Conservation (phyloP, 2,113 vertebrate species). For the Phoxinus phoxinus region DNA sequence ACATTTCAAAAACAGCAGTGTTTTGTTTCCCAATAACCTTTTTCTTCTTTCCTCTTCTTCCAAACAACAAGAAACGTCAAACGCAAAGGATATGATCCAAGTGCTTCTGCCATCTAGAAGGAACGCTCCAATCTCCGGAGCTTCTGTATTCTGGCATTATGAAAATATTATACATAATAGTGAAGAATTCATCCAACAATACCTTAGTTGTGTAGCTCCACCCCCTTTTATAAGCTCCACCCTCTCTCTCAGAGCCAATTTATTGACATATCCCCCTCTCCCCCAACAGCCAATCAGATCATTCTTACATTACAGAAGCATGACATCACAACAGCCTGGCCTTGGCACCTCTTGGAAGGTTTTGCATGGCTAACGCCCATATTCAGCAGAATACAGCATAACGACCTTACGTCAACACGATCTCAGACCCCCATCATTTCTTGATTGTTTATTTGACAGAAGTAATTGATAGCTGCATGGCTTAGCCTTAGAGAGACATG, state of each 20-base stretch:
- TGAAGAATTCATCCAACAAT: slow-evolving; percentile 73
- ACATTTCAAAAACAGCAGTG: slow-evolving; percentile 50
- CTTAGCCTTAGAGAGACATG: background rate
- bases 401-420: background rate
- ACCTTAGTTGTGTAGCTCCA: slow-evolving; percentile 72
- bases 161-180: slow-evolving; percentile 69
- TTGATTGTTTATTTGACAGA: background rate
- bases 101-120: slow-evolving; percentile 86
- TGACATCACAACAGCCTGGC: slow-evolving; percentile 78
- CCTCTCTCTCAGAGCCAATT: slow-evolving; percentile 28
- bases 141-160: slow-evolving; percentile 69
- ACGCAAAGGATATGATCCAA: slow-evolving; percentile 94
- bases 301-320: slow-evolving; percentile 63
- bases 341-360: slow-evolving; percentile 82
- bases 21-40: slow-evolving; percentile 60
- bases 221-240: slow-evolving; percentile 64
- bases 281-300: slow-evolving; percentile 56
- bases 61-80: slow-evolving; percentile 93
- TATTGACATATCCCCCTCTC: background rate
- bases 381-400: slow-evolving; percentile 58
- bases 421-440: background rate
- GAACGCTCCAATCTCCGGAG: background rate
- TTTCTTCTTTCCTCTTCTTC: slow-evolving; percentile 69
- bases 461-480: background rate
- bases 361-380: slow-evolving; percentile 88